A percentile compares a stretch with the other conserved stretches of the same genome.
These are phyloP conservation scores for Noctilio leporinus DNA, from an alignment of 2,113 vertebrate genomes.

Conservation along the genomic window DNA sequence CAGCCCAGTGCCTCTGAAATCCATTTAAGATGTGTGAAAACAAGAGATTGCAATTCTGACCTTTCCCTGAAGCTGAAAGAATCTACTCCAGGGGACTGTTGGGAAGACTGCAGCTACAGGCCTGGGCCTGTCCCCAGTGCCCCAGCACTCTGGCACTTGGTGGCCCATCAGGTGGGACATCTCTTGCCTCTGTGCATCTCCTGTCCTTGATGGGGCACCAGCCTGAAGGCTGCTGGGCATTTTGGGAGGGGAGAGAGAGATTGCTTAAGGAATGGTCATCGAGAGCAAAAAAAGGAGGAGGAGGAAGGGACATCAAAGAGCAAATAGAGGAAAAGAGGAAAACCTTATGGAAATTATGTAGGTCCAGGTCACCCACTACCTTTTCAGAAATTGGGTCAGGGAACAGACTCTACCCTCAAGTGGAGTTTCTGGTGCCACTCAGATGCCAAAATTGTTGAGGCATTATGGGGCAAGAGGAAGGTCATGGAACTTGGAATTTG, in stretches of 20 bases:
- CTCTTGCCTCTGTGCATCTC: background rate
- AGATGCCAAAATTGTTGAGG: background rate
- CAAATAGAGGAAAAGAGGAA: background rate
- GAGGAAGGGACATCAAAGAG: background rate
- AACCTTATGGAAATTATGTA: background rate
- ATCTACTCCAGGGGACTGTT: background rate
- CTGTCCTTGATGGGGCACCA: background rate
- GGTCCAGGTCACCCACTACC: background rate
- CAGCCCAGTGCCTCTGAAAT: conserved; percentile 61
- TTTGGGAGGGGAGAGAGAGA: background rate
- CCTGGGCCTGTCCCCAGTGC: background rate
- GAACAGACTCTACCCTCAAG: background rate
- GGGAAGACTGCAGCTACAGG: conserved; percentile 25
- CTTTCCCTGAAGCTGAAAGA: conserved; percentile 52
- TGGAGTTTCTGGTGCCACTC: background rate
- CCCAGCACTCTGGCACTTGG: background rate
- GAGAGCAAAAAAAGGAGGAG: background rate
- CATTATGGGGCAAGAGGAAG: background rate
- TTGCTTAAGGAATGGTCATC: background rate
- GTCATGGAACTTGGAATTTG: background rate
- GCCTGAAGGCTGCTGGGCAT: background rate
- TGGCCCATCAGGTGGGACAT: background rate
- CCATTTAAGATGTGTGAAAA: conserved; percentile 70
- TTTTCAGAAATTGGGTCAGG: background rate
- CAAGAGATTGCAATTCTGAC: conserved; percentile 61